Base-by-base conservation (phyloP, 1,140 invertebrate species). In the Drosophila lacertosa region DNA sequence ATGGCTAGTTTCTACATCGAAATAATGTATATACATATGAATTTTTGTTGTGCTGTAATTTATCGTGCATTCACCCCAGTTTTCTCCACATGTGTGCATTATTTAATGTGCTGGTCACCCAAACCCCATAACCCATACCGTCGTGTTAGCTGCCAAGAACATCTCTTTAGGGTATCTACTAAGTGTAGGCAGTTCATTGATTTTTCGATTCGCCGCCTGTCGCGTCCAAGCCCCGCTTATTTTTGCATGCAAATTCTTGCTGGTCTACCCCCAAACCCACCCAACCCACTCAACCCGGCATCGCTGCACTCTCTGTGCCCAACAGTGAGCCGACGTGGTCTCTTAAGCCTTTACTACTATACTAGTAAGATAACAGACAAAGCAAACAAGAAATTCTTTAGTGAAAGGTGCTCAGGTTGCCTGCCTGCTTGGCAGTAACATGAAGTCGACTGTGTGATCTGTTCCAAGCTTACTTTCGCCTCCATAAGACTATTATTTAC, bases 31-130 rank as follows among this genome's bases (percentile, higher is more conserved):
- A 58, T 65, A 39, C 26, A 18, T 45, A 11, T 51, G 15, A 15
- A 26, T 32, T n/a, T 58, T 39, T 70, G 45, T 55, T 57, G 37
- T 29, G n/a, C 18, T 16, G 69, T 67, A 70, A 86, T 86, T 86
- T 81, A 88, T 59, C 69, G 81, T 81, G 35, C 81, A 71, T 86
- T 86, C 81, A 86, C 81, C 81, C 47, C 18, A 40, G 44, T 48
- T 47, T 48, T 60, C 32, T 16, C 35, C 60, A 53, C 29, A 57
- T 45, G 51, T 48, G 18, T 10, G 24, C 24, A 57, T 26, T 50
- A 22, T 45, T 45, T 45, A 24, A 45, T 15, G 48, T 65, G 26
- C 26, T 26, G 66, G 66, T 54, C 32, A 44, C 58, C 16, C 40
- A 24, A 3, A 35, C 24, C n/a, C n/a, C n/a, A n/a, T n/a, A n/a